Conservation (phyloP, 2,888 invertebrate genomes). For the Griposia aprilina region DNA sequence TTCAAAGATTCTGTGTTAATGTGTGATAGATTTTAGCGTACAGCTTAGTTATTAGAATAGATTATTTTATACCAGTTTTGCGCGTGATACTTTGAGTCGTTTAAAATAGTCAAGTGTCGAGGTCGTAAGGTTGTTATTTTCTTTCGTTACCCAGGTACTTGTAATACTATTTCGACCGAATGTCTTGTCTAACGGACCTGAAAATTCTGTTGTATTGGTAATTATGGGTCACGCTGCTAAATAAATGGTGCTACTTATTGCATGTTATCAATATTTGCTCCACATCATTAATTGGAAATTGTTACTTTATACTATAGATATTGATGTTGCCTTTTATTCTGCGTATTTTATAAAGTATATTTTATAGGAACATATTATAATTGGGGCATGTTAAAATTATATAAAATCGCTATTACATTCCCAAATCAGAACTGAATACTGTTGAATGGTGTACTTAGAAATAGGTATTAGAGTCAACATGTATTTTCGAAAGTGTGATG, state of each 20-base stretch:
- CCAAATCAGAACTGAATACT: slow-evolving; percentile 72
- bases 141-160: slow-evolving; percentile 30
- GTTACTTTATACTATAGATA: slow-evolving; percentile 32
- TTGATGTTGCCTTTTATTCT: slow-evolving; percentile 41
- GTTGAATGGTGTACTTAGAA: slow-evolving; percentile 57
- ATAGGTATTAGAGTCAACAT: slow-evolving; percentile 54
- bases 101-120: slow-evolving; percentile 44
- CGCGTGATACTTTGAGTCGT: slow-evolving; percentile 53
- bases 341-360: slow-evolving; percentile 53
- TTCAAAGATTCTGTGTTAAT: slow-evolving; percentile 65
- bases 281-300: slow-evolving; percentile 49
- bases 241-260: slow-evolving; percentile 67
- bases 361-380: slow-evolving; percentile 45
- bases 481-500: slow-evolving; percentile 52
- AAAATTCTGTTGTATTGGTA: slow-evolving; percentile 54
- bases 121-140: slow-evolving; percentile 30
- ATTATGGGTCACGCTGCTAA: slow-evolving; percentile 58
- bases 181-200: slow-evolving; percentile 45
- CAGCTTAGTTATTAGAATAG: slow-evolving; percentile 61
- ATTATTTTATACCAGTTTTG: slow-evolving; percentile 63
- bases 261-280: slow-evolving; percentile 51
- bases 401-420: slow-evolving; percentile 81
- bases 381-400: slow-evolving; percentile 62
- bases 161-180: slow-evolving; percentile 40
- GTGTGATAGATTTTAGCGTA: slow-evolving; percentile 66